A percentile compares a stretch with the other conserved stretches of the same genome.
These are phyloP conservation scores for Sturmia bella DNA, from an alignment of 2,888 invertebrate genomes.

Conservation along the genomic window DNA sequence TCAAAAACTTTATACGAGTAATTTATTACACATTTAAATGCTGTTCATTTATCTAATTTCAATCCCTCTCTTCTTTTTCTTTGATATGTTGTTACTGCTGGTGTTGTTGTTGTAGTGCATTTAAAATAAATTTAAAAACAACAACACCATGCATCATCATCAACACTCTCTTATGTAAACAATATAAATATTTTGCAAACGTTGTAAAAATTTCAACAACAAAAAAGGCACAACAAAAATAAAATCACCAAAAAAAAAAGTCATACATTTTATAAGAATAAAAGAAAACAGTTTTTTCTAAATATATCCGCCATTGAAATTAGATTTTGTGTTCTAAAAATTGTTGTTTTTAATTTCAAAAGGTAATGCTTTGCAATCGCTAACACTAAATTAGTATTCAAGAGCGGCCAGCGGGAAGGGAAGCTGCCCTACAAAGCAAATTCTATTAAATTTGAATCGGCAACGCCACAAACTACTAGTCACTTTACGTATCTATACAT, in stretches of 20 bases:
- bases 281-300: background rate
- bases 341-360: too few relatives aligned
- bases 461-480: too few relatives aligned
- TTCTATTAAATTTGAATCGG: too few relatives aligned
- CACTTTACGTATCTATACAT: too few relatives aligned
- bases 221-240: background rate
- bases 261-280: background rate
- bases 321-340: too few relatives aligned
- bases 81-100: background rate
- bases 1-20: slow-evolving; percentile 1
- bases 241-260: background rate
- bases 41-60: slow-evolving; percentile 1
- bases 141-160: slow-evolving; percentile 8
- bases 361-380: too few relatives aligned
- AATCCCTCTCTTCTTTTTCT: background rate
- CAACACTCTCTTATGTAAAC: slow-evolving; percentile 16
- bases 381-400: too few relatives aligned
- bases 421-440: too few relatives aligned
- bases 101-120: background rate
- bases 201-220: background rate
- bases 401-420: too few relatives aligned
- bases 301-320: too few relatives aligned
- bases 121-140: background rate
- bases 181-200: slow-evolving; percentile 9
- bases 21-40: background rate